Evolutionary conservation across 2,888 invertebrate genomes (phyloP), one percentile per base, ranked within the genome.

Genomic region (Leptopilina myrica): DNA sequence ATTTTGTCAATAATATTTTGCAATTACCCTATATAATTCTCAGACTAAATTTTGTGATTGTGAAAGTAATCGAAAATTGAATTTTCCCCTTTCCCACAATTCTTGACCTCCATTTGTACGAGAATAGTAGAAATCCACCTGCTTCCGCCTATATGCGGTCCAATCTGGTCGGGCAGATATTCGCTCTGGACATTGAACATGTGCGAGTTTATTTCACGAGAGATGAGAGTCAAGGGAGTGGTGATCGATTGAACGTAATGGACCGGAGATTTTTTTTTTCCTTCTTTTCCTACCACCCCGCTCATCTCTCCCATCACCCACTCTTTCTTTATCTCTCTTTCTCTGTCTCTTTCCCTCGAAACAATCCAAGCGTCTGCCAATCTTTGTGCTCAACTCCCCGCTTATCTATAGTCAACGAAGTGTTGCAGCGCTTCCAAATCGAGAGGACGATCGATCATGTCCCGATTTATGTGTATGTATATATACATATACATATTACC

Each of bases 221-320:
- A 56, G 56, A 33, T 33, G 73, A 56, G 73, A 73, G 56, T 56
- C 73, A 73, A 73, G 73, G 73, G 73, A 73, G 33, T 73, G 20
- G 62, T 73, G 73, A 73, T 73, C 73, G 73, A 73, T 73, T 73
- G 73, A 73, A 73, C 73, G 73, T 73, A 73, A 73, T 73, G 73
- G 73, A 73, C 76, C 26, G 53, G 33, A 73, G 73, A 73, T 73
- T 69, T 43, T 64, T 26, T n/a, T 46, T 15, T 62, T 12, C 62
- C 62, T 67, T 20, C 62, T 64, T 43, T 73, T 64, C 66, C 75
- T 40, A 76, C 76, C 76, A 56, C 53, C 62, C 49, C 33, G 8
- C 62, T 46, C 59, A 14, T 53, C 64, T 20, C 77, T 56, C 65
- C 43, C 43, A 43, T 75, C 53, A 20, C 76, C n/a, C 46, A 33